Evolutionary conservation across 2,113 vertebrate genomes (phyloP).

Genomic region (Cynocephalus volans): DNA sequence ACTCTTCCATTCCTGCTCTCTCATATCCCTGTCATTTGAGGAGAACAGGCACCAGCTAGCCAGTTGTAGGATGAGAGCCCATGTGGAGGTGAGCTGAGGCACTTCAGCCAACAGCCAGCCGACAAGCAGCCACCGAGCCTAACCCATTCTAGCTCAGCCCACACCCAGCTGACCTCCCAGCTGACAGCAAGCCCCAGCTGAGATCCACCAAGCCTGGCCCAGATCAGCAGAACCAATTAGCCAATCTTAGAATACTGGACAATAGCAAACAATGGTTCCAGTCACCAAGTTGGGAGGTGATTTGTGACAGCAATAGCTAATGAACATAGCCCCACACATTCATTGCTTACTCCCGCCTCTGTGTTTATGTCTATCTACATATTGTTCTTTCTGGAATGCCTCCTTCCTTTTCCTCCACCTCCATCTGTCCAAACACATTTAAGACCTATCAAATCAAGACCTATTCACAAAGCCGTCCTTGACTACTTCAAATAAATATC

Average conservation of each 20-base stretch:
- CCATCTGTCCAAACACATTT: not conserved
- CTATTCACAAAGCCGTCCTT: not conserved
- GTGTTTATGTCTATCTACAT: not conserved
- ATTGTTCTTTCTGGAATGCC: not conserved
- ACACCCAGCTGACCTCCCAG: not conserved
- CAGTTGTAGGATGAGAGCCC: not conserved
- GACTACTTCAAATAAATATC: not conserved
- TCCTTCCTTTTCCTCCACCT: not conserved
- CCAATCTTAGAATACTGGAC: not conserved
- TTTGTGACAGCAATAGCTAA: conserved; percentile 12
- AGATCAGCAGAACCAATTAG: not conserved
- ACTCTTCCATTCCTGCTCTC: not conserved
- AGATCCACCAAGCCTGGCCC: not conserved
- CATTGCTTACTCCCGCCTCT: not conserved
- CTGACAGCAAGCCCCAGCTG: not conserved
- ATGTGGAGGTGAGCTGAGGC: not conserved
- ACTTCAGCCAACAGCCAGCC: not conserved
- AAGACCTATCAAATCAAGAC: not conserved
- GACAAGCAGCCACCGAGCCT: not conserved
- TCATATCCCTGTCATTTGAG: not conserved
- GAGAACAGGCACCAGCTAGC: not conserved
- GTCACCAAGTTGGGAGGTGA: not conserved
- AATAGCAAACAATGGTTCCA: conserved; percentile 21
- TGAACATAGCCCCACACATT: not conserved
- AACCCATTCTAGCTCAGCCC: not conserved